phyloP scores from a whole-genome alignment of 2,888 invertebrate species.

The Thereva unica region DNA sequence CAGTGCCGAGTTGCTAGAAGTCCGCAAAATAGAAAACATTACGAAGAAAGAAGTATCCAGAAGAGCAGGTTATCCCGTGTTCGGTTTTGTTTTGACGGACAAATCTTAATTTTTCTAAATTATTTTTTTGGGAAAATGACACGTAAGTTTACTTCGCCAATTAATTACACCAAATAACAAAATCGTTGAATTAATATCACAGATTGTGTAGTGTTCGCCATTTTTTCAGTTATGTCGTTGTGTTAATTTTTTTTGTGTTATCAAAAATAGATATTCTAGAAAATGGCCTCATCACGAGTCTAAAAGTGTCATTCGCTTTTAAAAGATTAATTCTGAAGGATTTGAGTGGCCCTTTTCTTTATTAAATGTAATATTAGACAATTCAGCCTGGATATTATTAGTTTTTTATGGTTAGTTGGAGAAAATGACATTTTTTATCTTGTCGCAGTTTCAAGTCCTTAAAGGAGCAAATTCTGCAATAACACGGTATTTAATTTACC shows the following conservation, averaged over 20 bases:
- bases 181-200: not conserved
- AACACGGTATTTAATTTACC: no score
- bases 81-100: constrained; percentile 37
- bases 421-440: no score
- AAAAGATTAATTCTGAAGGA: no score
- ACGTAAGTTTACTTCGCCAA: constrained; percentile 30
- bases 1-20: no score
- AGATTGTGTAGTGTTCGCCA: not conserved
- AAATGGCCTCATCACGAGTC: not conserved
- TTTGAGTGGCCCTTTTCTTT: no score
- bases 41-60: constrained; percentile 9
- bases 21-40: no score
- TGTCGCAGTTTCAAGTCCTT: no score
- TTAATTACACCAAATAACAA: not conserved
- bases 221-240: not conserved
- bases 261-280: constrained; percentile 29
- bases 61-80: constrained; percentile 28
- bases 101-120: constrained; percentile 37
- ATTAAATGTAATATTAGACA: no score
- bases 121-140: constrained; percentile 38
- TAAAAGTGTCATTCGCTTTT: no score
- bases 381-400: no score
- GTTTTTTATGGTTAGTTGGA: no score
- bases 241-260: not conserved
- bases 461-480: no score